phyloP scores from a whole-genome alignment of 2,113 vertebrate genomes.

The Engystomops pustulosus region DNA sequence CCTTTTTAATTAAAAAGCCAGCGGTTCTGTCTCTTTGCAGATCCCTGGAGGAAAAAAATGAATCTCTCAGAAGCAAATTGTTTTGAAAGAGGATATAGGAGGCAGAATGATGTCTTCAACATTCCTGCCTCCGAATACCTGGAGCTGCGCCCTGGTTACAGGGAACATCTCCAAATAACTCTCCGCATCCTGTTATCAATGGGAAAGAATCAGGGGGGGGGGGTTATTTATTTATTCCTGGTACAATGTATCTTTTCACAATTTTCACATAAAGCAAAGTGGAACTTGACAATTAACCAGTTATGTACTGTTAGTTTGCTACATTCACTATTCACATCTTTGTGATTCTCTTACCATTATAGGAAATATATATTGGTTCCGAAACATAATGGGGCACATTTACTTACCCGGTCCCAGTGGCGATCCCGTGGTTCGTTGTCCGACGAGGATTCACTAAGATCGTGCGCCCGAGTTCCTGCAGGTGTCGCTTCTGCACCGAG shows the following conservation, averaged over 20 bases:
- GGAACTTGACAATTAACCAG: no score
- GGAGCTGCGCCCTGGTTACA: neutral
- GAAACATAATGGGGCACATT: no score
- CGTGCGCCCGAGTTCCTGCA: no score
- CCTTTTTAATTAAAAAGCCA: constrained; percentile 52
- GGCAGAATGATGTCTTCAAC: neutral
- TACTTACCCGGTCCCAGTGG: no score
- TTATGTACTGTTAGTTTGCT: no score
- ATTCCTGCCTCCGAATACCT: neutral
- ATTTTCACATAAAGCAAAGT: no score
- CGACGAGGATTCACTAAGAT: no score
- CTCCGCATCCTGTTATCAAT: neutral
- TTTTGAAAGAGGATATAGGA: constrained; percentile 25
- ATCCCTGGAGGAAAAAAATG: constrained; percentile 36
- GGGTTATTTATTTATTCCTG: neutral
- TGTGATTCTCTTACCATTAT: no score
- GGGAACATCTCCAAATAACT: neutral
- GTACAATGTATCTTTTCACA: neutral
- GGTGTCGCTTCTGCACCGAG: no score
- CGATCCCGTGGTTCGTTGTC: no score
- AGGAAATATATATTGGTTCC: no score
- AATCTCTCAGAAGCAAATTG: constrained; percentile 48
- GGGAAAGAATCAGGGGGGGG: neutral
- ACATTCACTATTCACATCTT: no score
- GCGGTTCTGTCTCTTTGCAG: constrained; percentile 7